These are phyloP conservation scores for Chrysochloris asiatica DNA, from an alignment of 2,113 vertebrate species.

Conservation along the genomic window DNA sequence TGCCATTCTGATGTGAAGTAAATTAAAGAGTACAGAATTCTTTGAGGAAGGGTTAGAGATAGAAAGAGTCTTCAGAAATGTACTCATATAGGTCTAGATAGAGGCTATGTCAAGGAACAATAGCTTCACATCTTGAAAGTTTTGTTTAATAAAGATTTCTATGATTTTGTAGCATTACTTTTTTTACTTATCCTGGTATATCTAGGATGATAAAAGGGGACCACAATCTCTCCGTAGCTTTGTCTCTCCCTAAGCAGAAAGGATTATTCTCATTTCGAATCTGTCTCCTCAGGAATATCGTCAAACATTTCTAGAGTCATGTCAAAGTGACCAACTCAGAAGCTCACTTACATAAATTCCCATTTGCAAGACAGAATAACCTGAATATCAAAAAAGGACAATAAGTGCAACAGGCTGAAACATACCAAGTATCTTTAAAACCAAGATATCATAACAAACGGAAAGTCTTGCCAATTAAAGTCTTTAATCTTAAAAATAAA, in stretches of 20 bases:
- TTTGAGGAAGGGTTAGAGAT: too few species aligned
- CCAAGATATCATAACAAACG: background rate
- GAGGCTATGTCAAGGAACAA: too few species aligned
- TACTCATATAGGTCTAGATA: too few species aligned
- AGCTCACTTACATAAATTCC: constrained; percentile 14
- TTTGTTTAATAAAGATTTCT: too few species aligned
- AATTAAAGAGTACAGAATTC: too few species aligned
- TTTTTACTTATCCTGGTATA: background rate
- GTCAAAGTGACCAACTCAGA: background rate
- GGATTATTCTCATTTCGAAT: background rate
- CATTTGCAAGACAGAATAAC: background rate
- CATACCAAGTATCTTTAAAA: background rate
- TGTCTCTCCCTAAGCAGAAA: background rate
- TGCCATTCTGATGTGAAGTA: too few species aligned
- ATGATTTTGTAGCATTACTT: too few species aligned
- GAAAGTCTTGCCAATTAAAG: background rate
- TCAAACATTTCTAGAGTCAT: background rate
- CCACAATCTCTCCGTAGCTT: background rate
- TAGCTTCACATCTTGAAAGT: too few species aligned
- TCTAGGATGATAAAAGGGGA: background rate
- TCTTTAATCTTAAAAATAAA: constrained; percentile 14
- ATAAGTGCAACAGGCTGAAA: background rate
- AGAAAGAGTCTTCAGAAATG: too few species aligned
- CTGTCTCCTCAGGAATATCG: background rate
- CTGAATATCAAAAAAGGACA: background rate